Evolutionary conservation across 2,797 vertebrate species (phyloP).

Genomic region (Artibeus jamaicensis): DNA sequence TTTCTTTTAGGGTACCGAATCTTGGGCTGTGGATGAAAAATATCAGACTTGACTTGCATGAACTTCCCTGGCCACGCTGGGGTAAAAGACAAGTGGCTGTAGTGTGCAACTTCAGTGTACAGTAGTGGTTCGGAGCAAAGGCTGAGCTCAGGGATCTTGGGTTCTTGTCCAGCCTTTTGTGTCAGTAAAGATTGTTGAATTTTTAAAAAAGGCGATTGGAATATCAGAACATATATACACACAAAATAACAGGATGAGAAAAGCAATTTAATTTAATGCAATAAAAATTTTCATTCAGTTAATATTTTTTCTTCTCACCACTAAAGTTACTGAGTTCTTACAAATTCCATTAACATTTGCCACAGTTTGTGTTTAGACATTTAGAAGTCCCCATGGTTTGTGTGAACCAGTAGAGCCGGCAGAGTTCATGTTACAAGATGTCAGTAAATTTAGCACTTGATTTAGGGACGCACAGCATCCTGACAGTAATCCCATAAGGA

Average conservation of each 20-base stretch:
- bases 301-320: neutral
- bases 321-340: conserved; percentile 24
- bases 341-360: neutral
- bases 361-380: neutral
- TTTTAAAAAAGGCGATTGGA: neutral
- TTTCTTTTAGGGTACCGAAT: neutral
- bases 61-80: neutral
- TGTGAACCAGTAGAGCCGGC: conserved; percentile 29
- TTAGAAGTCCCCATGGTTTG: conserved; percentile 32
- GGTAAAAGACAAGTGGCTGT: too few relatives aligned
- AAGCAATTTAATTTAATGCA: conserved; percentile 17
- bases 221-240: neutral
- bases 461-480: neutral
- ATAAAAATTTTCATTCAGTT: neutral
- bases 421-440: neutral
- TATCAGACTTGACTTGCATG: neutral
- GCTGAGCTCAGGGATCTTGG: neutral
- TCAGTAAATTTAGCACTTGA: neutral
- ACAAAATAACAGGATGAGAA: conserved; percentile 28
- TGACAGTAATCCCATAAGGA: neutral
- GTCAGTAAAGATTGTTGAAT: conserved; percentile 22
- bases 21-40: neutral
- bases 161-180: neutral
- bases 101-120: neutral
- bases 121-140: neutral